Base-by-base conservation (phyloP, 2,113 vertebrate species). In the Arothron firmamentum region DNA sequence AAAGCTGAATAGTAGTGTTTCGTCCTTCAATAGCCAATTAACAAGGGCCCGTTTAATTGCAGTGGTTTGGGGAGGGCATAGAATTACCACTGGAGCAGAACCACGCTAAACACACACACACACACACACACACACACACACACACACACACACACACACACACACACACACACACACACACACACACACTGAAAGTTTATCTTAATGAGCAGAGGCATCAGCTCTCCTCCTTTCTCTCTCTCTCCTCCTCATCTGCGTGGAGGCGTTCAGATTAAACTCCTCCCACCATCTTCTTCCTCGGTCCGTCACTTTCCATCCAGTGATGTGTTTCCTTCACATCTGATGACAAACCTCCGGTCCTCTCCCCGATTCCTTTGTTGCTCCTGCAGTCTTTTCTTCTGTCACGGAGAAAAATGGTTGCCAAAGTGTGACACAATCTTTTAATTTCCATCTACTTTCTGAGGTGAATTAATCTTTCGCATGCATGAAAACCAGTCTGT, bases 11-110 rank as follows among this genome's bases (percentile, higher is more conserved):
- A 12, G 69, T 70, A 56, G 54, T 74, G 67, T 79, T 81, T 80
- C 61, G 67, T 81, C 81, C 75, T 84, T 38, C 34, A 38, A 38
- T 38, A 38, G 34, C 55, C 81, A 85, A 82, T 89, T 84, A 88
- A 80, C 82, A 77, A 73, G 75, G 79, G 70, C 71, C 76, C 62
- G 50, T 85, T 85, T 82, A 85, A 74, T 79, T 75, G 74, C 79
- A 75, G 78, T 78, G 70, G 77, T 82, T 81, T 82, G 77, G 34
- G 82, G 78, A 85, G 76, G 78, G 65, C 77, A 77, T 62, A 66
- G 68, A 85, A 87, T 84, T 85, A 88, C 64, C 65, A 77, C 70
- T 74, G 68, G 64, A 80, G 79, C 73, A 71, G 62, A 85, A 81
- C 72, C 66, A 78, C 75, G 62, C 56, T 46, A 47, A 38, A 64